A percentile compares a stretch with the other conserved stretches of the same genome.
Evolutionary conservation across 2,797 vertebrate genomes (phyloP).

Genomic region (Halcyon badia): DNA sequence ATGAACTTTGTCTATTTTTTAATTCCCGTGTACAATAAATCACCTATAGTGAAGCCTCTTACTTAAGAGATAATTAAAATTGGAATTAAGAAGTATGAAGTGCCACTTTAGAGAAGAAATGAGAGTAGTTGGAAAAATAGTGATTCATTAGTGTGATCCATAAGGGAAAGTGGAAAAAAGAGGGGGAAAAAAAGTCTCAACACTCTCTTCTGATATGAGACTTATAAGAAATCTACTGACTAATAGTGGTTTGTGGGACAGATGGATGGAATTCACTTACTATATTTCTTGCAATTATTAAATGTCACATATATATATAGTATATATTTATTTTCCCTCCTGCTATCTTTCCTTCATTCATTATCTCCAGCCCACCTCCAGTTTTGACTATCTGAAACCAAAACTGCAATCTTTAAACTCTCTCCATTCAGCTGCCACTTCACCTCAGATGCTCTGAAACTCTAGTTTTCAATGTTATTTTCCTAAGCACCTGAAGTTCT

Average conservation of each 20-base stretch:
- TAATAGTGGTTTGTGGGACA: constrained; percentile 24
- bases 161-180: background rate
- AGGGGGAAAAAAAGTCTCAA: background rate
- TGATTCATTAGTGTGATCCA: background rate
- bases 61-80: constrained; percentile 34
- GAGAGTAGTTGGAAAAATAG: background rate
- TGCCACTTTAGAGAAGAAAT: background rate
- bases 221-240: background rate
- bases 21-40: background rate
- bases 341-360: constrained; percentile 31
- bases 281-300: constrained; percentile 31
- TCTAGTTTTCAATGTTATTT: background rate
- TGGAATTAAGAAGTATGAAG: constrained; percentile 23
- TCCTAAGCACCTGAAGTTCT: background rate
- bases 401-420: background rate
- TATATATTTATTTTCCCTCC: constrained; percentile 6
- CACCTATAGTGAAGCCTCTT: background rate
- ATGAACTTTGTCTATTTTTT: background rate
- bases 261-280: constrained; percentile 36
- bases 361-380: background rate
- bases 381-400: constrained; percentile 7
- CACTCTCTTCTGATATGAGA: background rate
- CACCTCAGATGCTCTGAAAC: background rate
- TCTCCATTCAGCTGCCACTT: background rate
- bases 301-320: constrained; percentile 56